Percentiles rank a stretch among this genome's conserved stretches.
These are phyloP conservation scores for Graphium colonna DNA, from an alignment of 2,888 invertebrate genomes.

Conservation along the genomic window DNA sequence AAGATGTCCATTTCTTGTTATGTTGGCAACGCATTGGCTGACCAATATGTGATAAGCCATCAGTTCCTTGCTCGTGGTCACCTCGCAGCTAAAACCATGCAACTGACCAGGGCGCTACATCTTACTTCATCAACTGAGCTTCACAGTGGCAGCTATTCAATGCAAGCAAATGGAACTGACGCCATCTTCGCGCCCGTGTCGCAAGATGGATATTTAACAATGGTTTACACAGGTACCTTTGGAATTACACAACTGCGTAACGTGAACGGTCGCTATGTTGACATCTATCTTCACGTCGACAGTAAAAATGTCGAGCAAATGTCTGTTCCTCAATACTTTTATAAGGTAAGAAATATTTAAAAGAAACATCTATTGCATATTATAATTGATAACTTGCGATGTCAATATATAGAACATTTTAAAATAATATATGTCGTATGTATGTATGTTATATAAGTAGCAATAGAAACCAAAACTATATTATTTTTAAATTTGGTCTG, in stretches of 20 bases:
- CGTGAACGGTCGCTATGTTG: conserved; percentile 53
- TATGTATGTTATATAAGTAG: too few relatives aligned
- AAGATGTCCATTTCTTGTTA: conserved; percentile 45
- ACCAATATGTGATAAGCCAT: conserved; percentile 64
- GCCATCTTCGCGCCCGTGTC: conserved; percentile 42
- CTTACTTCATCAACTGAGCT: conserved; percentile 79
- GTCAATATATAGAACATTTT: too few relatives aligned
- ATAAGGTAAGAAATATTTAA: conserved; percentile 60
- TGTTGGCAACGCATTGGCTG: conserved; percentile 53
- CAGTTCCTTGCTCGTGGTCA: conserved; percentile 80
- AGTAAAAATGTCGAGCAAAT: conserved; percentile 55
- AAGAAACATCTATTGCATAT: too few relatives aligned
- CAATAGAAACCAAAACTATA: too few relatives aligned
- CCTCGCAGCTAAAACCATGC: conserved; percentile 74
- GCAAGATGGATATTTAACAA: conserved; percentile 47
- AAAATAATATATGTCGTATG: too few relatives aligned
- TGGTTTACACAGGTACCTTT: conserved; percentile 81
- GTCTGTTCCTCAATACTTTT: conserved; percentile 64
- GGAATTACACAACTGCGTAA: conserved; percentile 78
- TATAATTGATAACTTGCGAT: too few relatives aligned
- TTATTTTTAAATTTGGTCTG: too few relatives aligned
- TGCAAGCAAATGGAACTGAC: conserved; percentile 66
- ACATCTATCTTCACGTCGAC: conserved; percentile 61
- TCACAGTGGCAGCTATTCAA: conserved; percentile 82
- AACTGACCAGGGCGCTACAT: conserved; percentile 72